phyloP scores from a whole-genome alignment of 2,888 invertebrate species.

The Archips xylosteana region DNA sequence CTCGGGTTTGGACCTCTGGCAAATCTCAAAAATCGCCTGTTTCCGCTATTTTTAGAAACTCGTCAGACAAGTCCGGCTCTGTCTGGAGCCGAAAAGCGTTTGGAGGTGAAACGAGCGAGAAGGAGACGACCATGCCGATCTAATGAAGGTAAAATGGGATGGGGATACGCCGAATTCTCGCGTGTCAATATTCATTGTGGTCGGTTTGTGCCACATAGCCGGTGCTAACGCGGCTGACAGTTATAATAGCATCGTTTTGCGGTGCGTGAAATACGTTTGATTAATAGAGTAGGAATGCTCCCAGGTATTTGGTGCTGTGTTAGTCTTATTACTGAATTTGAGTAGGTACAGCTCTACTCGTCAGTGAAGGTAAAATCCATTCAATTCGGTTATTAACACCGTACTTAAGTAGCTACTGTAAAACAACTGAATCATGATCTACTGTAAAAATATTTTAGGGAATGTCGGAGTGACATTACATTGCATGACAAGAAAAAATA shows the following conservation, averaged over 20 bases:
- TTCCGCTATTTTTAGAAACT: conserved; percentile 83
- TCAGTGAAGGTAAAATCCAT: too few species aligned
- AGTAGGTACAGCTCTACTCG: not conserved
- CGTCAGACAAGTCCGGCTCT: conserved; percentile 73
- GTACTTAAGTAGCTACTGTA: too few species aligned
- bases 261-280: not conserved
- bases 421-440: too few species aligned
- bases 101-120: conserved; percentile 81
- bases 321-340: not conserved
- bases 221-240: conserved; percentile 52
- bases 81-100: conserved; percentile 79
- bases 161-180: conserved; percentile 77
- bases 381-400: too few species aligned
- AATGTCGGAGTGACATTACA: too few species aligned
- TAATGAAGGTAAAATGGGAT: conserved; percentile 74
- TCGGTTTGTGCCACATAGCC: conserved; percentile 50
- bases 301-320: not conserved
- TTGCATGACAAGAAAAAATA: too few species aligned
- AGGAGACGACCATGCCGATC: conserved; percentile 68
- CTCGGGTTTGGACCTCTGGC: conserved; percentile 52
- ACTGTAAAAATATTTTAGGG: too few species aligned
- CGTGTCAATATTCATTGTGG: conserved; percentile 63
- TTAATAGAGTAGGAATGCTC: not conserved
- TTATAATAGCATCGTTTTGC: conserved; percentile 50
- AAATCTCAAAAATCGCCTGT: conserved; percentile 69